Evolutionary conservation across 2,113 vertebrate species (phyloP).

Genomic region (Ciconia boyciana): DNA sequence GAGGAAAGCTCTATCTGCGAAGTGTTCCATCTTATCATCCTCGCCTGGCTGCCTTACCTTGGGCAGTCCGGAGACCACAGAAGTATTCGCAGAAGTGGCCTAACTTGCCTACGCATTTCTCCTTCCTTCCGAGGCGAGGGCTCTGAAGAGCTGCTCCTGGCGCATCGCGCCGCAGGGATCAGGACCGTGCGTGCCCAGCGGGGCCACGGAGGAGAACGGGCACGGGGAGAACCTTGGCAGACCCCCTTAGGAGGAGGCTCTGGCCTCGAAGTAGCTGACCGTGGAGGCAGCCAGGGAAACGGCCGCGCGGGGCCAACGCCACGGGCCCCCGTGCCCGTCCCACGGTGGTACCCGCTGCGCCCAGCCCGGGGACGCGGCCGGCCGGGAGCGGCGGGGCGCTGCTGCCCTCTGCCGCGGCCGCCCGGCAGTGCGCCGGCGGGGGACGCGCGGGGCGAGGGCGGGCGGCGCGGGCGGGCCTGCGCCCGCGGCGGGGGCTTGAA

Average conservation of each 20-base stretch:
- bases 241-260: neutral
- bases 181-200: neutral
- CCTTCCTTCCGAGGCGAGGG: neutral
- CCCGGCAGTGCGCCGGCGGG: no score
- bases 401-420: no score
- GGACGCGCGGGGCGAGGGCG: no score
- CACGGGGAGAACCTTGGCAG: rapidly evolving
- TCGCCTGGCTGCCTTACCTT: neutral
- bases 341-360: neutral
- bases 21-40: neutral
- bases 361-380: no score
- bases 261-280: neutral
- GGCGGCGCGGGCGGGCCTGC: neutral
- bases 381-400: no score
- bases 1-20: neutral
- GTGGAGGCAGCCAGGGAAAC: no score
- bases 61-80: no score
- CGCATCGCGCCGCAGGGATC: neutral
- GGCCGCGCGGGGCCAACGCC: neutral
- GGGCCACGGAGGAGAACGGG: neutral
- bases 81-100: neutral
- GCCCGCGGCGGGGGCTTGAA: rapidly evolving
- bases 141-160: neutral
- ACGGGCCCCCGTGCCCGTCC: neutral
- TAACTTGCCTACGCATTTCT: no score